Conservation (phyloP, 2,113 vertebrate species). For the Leptobrachium leishanense region DNA sequence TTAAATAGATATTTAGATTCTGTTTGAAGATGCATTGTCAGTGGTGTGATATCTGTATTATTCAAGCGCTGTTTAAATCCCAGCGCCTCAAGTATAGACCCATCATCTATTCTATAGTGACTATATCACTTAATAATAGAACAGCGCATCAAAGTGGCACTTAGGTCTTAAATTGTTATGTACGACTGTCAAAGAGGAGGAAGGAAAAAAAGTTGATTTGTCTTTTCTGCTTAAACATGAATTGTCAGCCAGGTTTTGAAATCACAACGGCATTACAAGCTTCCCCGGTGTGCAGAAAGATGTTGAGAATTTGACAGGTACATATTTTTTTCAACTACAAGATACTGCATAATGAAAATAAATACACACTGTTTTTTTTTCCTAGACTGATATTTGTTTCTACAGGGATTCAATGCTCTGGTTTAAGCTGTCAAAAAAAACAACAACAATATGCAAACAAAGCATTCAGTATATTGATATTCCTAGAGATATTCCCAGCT, state of each 20-base stretch:
- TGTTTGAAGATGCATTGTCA: not conserved
- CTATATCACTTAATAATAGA: conserved; percentile 78
- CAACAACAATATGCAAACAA: conserved; percentile 90
- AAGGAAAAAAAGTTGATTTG: conserved; percentile 72
- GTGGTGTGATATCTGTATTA: conserved; percentile 51
- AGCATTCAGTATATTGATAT: conserved; percentile 73
- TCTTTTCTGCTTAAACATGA: conserved; percentile 78
- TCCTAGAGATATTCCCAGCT: conserved; percentile 79
- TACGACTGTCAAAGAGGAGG: conserved; percentile 75
- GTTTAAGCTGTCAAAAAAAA: conserved; percentile 88
- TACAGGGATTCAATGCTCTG: conserved; percentile 89
- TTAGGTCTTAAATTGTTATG: conserved; percentile 82
- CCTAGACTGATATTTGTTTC: conserved; percentile 83
- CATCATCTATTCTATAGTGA: conserved; percentile 74
- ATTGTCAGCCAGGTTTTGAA: conserved; percentile 91
- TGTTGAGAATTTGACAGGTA: conserved; percentile 88
- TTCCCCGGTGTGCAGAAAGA: conserved; percentile 85
- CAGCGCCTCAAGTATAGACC: conserved; percentile 63
- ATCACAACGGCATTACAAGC: conserved; percentile 82
- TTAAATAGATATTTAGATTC: not conserved
- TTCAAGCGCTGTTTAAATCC: conserved; percentile 71
- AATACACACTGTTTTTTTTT: conserved; percentile 79
- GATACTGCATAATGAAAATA: conserved; percentile 89
- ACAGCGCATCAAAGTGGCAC: conserved; percentile 79
- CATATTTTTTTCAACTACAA: conserved; percentile 88